These are phyloP conservation scores for Asteroscopus sphinx DNA, from an alignment of 2,888 invertebrate species.

Conservation along the genomic window DNA sequence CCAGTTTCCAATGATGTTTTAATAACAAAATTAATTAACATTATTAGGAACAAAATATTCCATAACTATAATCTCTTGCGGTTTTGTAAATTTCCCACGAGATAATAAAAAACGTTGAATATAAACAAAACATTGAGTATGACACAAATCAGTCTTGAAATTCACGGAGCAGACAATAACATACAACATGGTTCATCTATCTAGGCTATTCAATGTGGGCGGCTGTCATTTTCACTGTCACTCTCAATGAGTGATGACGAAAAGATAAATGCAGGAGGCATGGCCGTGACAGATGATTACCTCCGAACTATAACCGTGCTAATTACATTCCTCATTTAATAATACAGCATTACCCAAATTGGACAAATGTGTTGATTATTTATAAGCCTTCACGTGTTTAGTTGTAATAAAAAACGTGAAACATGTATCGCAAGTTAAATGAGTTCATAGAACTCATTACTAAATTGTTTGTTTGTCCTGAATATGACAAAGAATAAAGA, in stretches of 20 bases:
- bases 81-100: slow-evolving; percentile 18
- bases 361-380: slow-evolving; percentile 6
- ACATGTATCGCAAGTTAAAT: slow-evolving; percentile 16
- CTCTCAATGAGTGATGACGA: slow-evolving; percentile 38
- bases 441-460: slow-evolving; percentile 30
- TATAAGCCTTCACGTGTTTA: slow-evolving; percentile 25
- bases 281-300: slow-evolving; percentile 35
- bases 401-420: slow-evolving; percentile 39
- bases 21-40: slow-evolving; percentile 7
- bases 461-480: slow-evolving; percentile 11
- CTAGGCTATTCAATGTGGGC: slow-evolving; percentile 29
- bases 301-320: slow-evolving; percentile 14
- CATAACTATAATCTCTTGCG: slow-evolving; percentile 18
- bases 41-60: slow-evolving; percentile 19
- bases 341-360: slow-evolving; percentile 18
- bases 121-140: slow-evolving; percentile 15
- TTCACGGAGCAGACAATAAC: slow-evolving; percentile 11
- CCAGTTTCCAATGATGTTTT: slow-evolving; percentile 13
- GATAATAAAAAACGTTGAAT: slow-evolving; percentile 7
- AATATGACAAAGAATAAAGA: slow-evolving; percentile 12
- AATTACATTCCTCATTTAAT: slow-evolving; percentile 26
- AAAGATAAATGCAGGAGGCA: slow-evolving; percentile 35
- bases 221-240: slow-evolving; percentile 38
- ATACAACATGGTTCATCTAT: slow-evolving; percentile 31
- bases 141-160: slow-evolving; percentile 16